phyloP scores from a whole-genome alignment of 2,888 invertebrate species.

The Macrosiphum euphorbiae region DNA sequence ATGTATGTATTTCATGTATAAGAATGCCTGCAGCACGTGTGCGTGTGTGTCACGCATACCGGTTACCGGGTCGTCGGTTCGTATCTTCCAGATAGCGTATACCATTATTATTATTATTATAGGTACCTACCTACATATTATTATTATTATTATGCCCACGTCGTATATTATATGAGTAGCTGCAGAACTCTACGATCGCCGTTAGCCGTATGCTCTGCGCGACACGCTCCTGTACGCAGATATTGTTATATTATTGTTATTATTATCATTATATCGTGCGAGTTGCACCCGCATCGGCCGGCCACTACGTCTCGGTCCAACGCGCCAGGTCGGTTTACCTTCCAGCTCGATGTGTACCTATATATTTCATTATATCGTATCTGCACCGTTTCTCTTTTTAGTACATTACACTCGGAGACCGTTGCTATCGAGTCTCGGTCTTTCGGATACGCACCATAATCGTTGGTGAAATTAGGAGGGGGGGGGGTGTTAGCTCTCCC shows the following conservation, averaged over 20 bases:
- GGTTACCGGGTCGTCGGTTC: conserved; percentile 30
- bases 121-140: background rate
- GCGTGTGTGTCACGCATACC: conserved; percentile 54
- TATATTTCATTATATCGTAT: background rate
- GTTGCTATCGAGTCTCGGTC: background rate
- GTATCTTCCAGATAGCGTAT: background rate
- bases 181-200: background rate
- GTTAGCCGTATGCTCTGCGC: conserved; percentile 28
- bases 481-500: no score
- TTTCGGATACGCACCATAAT: no score
- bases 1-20: background rate
- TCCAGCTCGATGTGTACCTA: background rate
- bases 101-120: no score
- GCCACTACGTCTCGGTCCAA: conserved; percentile 16
- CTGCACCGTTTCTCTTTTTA: background rate
- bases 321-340: background rate
- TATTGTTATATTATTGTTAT: background rate
- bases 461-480: no score
- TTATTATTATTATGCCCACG: background rate
- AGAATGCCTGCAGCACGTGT: background rate
- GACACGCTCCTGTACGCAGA: conserved; percentile 10
- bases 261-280: background rate
- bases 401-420: background rate
- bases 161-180: background rate
- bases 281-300: background rate